Evolutionary conservation across 2,797 vertebrate genomes (phyloP).

Genomic region (Myotis daubentonii): DNA sequence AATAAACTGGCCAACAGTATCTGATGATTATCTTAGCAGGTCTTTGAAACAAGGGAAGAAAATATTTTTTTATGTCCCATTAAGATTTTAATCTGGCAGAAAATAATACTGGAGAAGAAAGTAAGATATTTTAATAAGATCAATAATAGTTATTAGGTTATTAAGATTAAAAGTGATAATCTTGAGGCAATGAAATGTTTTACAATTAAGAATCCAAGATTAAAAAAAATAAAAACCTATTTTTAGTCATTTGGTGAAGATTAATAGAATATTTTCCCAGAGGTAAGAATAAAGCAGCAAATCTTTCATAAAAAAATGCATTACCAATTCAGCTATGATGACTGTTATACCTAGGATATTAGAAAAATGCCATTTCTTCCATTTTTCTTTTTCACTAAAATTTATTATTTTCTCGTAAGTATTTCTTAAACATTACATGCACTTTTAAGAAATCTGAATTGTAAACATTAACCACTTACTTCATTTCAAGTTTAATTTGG

Average conservation of each 20-base stretch:
- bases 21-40: background rate
- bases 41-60: slow-evolving; percentile 68
- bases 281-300: slow-evolving; percentile 81
- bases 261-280: slow-evolving; percentile 81
- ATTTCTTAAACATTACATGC: slow-evolving; percentile 78
- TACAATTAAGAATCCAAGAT: slow-evolving; percentile 69
- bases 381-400: slow-evolving; percentile 81
- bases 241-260: slow-evolving; percentile 78
- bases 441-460: slow-evolving; percentile 79
- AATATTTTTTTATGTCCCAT: slow-evolving; percentile 68
- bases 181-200: slow-evolving; percentile 63
- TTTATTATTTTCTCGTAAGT: slow-evolving; percentile 77
- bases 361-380: slow-evolving; percentile 66
- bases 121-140: slow-evolving; percentile 67
- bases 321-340: slow-evolving; percentile 76
- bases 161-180: slow-evolving; percentile 61
- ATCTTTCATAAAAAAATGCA: slow-evolving; percentile 77
- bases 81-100: slow-evolving; percentile 62
- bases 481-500: slow-evolving; percentile 69
- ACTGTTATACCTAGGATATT: slow-evolving; percentile 78
- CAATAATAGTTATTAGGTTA: slow-evolving; percentile 65
- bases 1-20: slow-evolving; percentile 51
- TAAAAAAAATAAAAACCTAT: slow-evolving; percentile 80
- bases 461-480: slow-evolving; percentile 79
- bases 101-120: slow-evolving; percentile 51